Evolutionary conservation across 1,140 invertebrate species (phyloP).

Genomic region (Hylaeus anthracinus): DNA sequence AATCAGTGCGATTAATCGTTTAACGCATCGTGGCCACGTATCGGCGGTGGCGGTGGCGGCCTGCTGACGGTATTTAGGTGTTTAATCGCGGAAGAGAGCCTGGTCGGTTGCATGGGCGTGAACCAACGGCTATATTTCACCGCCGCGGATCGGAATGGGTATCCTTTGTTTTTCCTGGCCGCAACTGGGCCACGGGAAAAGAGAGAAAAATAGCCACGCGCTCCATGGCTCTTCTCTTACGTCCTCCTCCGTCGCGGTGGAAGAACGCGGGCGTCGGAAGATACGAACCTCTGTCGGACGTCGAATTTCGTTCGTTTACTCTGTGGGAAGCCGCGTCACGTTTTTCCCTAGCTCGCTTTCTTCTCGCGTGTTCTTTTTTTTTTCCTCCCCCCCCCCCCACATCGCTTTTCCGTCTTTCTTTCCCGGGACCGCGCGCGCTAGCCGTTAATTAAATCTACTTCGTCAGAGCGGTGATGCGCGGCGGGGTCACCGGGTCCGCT

Average conservation of each 20-base stretch:
- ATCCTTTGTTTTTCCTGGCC: constrained; percentile 46
- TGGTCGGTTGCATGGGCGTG: constrained; percentile 69
- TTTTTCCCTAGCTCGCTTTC: background rate
- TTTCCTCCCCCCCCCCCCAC: background rate
- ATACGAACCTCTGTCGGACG: constrained; percentile 28
- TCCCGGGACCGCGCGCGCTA: background rate
- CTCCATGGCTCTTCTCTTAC: background rate
- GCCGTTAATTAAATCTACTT: constrained; percentile 37
- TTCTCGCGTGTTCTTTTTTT: background rate
- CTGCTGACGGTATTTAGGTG: constrained; percentile 72
- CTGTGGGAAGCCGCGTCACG: constrained; percentile 20
- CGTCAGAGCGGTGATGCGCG: background rate
- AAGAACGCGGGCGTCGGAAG: constrained; percentile 18
- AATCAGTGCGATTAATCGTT: constrained; percentile 77
- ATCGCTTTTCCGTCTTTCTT: background rate
- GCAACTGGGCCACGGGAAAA: constrained; percentile 31
- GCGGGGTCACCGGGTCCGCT: background rate
- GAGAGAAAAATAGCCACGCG: constrained; percentile 3
- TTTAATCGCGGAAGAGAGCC: constrained; percentile 69
- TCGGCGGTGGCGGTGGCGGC: constrained; percentile 37
- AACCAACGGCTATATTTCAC: constrained; percentile 74
- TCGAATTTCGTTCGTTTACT: constrained; percentile 50
- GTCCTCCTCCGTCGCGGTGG: too few species aligned
- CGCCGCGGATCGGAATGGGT: constrained; percentile 30
- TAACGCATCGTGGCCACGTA: constrained; percentile 65